Conservation (phyloP, 2,888 invertebrate genomes). For the Geotrupes spiniger region DNA sequence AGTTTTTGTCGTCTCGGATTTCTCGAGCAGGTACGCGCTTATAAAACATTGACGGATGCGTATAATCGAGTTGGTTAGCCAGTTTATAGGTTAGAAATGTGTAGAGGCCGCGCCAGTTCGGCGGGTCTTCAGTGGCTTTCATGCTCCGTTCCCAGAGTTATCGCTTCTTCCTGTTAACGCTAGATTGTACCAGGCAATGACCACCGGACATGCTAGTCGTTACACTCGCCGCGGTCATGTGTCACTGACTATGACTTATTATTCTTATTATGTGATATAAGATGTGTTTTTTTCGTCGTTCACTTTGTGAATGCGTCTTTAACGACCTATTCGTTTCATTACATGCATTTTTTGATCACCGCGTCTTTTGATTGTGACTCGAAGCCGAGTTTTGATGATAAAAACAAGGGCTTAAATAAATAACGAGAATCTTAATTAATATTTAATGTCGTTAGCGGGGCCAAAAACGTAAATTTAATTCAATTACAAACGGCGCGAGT, state of each 20-base stretch:
- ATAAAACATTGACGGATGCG: neutral
- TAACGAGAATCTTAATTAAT: no score
- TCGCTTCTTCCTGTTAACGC: constrained; percentile 43
- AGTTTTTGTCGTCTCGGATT: neutral
- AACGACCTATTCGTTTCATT: no score
- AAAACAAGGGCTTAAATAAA: no score
- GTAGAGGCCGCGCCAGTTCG: constrained; percentile 1
- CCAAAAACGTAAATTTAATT: no score
- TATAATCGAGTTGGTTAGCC: constrained; percentile 3
- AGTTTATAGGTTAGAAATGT: constrained; percentile 10
- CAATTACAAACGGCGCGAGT: no score
- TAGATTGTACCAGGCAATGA: constrained; percentile 41
- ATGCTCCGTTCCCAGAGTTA: constrained; percentile 39
- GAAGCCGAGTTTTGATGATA: no score
- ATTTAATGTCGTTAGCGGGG: no score
- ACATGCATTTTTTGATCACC: no score
- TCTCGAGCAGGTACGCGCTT: constrained; percentile 4
- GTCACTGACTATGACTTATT: constrained; percentile 36
- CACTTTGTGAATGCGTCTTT: no score
- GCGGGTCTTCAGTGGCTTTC: constrained; percentile 24
- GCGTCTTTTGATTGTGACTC: no score
- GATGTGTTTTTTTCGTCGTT: constrained; percentile 24
- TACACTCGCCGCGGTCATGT: constrained; percentile 38
- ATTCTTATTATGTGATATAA: constrained; percentile 34
- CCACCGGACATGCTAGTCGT: constrained; percentile 42